Evolutionary conservation across 2,113 vertebrate genomes (phyloP).

Genomic region (Phocoena phocoena): DNA sequence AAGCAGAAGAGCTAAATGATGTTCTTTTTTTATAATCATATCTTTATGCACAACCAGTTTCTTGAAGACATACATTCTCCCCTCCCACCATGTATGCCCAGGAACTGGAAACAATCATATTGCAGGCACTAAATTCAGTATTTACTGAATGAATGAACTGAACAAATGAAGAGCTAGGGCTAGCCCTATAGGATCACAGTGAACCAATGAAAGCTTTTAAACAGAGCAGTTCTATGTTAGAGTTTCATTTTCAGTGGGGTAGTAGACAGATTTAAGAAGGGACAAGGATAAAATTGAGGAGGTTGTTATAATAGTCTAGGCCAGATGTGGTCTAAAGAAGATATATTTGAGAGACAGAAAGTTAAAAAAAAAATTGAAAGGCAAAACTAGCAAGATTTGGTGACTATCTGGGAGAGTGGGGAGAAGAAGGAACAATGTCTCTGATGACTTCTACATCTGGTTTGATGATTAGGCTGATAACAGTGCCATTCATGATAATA

Average conservation of each 20-base stretch:
- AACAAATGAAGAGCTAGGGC: background rate
- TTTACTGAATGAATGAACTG: background rate
- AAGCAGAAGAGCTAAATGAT: background rate
- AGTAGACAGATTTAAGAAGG: background rate
- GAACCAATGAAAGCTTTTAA: background rate
- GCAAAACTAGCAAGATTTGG: background rate
- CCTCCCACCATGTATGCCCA: background rate
- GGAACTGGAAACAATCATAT: background rate
- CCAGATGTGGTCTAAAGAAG: background rate
- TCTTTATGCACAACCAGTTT: background rate
- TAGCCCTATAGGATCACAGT: background rate
- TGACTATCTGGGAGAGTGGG: accelerated
- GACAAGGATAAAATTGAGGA: background rate
- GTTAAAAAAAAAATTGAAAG: background rate
- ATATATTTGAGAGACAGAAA: background rate
- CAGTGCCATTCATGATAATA: background rate
- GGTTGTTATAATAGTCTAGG: background rate
- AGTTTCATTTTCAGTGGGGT: background rate
- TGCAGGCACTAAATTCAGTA: background rate
- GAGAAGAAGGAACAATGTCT: background rate
- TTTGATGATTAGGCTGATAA: background rate
- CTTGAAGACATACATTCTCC: background rate
- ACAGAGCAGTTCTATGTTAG: background rate
- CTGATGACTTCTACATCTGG: background rate
- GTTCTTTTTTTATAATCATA: background rate